Percentiles rank a stretch among this genome's conserved stretches.
Evolutionary conservation across 2,113 vertebrate species (phyloP).

Genomic region (Chaenocephalus aceratus): DNA sequence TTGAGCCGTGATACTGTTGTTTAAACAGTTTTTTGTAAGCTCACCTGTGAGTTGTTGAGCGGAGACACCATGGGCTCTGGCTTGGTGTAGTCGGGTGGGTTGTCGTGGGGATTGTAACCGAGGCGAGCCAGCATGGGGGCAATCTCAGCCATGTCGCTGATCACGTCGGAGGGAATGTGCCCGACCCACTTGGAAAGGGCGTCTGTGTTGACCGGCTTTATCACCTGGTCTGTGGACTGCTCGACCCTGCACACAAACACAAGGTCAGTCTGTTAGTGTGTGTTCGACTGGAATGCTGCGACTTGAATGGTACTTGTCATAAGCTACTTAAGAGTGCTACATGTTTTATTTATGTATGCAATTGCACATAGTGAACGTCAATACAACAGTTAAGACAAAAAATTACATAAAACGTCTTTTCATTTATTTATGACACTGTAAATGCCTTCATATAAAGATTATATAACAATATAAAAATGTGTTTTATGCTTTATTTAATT

Average conservation of each 20-base stretch:
- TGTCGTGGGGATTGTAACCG: slow-evolving; percentile 93
- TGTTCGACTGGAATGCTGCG: background rate
- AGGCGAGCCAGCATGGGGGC: slow-evolving; percentile 95
- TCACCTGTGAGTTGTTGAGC: slow-evolving; percentile 63
- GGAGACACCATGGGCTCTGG: slow-evolving; percentile 71
- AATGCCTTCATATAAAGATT: too few relatives aligned
- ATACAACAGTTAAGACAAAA: background rate
- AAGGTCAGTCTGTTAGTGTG: background rate
- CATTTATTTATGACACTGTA: too few relatives aligned
- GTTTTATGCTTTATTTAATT: background rate
- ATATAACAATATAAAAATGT: background rate
- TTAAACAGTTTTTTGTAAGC: background rate
- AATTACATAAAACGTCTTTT: background rate
- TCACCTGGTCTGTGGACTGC: slow-evolving; percentile 95
- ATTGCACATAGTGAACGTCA: background rate
- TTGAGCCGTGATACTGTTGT: background rate
- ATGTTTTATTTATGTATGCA: background rate
- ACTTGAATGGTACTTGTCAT: background rate
- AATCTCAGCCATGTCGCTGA: slow-evolving; percentile 93
- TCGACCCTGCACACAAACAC: slow-evolving; percentile 86
- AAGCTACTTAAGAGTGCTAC: background rate
- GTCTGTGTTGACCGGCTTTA: slow-evolving; percentile 95
- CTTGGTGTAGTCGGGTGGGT: slow-evolving; percentile 92
- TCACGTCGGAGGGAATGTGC: slow-evolving; percentile 91
- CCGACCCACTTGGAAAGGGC: slow-evolving; percentile 94